Percentiles rank a stretch among this genome's conserved stretches.
Evolutionary conservation across 2,888 invertebrate species (phyloP).

Genomic region (Thera obeliscata): DNA sequence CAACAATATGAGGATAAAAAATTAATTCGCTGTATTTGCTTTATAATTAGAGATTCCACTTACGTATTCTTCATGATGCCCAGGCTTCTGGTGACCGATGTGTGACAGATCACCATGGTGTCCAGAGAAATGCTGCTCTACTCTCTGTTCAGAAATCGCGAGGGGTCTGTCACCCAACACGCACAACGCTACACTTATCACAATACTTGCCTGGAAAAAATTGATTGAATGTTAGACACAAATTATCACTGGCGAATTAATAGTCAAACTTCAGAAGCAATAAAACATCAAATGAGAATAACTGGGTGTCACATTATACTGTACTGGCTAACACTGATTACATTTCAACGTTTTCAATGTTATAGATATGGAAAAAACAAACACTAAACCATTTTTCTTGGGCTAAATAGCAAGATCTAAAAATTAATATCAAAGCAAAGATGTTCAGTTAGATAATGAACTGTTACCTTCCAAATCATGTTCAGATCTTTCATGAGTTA

Average conservation of each 20-base stretch:
- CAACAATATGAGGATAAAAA: too few species aligned
- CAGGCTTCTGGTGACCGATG: constrained; percentile 58
- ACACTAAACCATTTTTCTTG: too few species aligned
- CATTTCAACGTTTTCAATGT: too few species aligned
- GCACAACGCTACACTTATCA: constrained; percentile 58
- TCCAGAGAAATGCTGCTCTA: constrained; percentile 48
- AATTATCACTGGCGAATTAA: too few species aligned
- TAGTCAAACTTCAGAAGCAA: too few species aligned
- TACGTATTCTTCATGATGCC: constrained; percentile 77
- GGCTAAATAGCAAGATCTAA: too few species aligned
- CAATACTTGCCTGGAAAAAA: constrained; percentile 54
- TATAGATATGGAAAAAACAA: too few species aligned
- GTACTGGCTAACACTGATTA: too few species aligned
- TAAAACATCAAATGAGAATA: too few species aligned
- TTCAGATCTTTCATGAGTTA: constrained; percentile 56
- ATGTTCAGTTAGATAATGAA: constrained; percentile 15
- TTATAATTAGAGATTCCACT: constrained; percentile 40
- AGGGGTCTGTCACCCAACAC: constrained; percentile 56
- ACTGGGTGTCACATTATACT: too few species aligned
- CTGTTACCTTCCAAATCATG: constrained; percentile 71
- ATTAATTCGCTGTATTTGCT: too few species aligned
- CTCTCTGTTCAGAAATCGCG: constrained; percentile 63
- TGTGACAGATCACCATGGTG: constrained; percentile 62
- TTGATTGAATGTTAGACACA: background rate
- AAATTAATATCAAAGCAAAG: background rate